phyloP scores from a whole-genome alignment of 2,797 vertebrate species.

The Antrozous pallidus region DNA sequence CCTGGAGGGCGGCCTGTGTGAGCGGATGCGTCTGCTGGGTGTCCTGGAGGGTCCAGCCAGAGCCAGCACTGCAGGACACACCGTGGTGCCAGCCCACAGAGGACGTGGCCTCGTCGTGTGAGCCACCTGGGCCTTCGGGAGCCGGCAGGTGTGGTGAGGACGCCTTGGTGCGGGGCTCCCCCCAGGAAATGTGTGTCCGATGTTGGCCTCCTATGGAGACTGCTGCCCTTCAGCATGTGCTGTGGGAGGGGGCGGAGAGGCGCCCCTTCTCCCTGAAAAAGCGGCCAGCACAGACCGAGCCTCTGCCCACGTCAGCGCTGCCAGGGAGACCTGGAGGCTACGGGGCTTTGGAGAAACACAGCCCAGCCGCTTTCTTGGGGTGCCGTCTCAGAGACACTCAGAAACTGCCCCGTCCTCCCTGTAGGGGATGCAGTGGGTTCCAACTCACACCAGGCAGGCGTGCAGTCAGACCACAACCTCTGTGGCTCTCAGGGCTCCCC shows the following conservation, averaged over 20 bases:
- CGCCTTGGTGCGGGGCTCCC: rapidly evolving
- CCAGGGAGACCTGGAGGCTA: rapidly evolving
- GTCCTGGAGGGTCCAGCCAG: no score
- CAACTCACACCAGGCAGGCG: rapidly evolving
- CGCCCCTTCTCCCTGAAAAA: rapidly evolving
- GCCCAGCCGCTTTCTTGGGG: background rate
- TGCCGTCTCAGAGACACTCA: rapidly evolving
- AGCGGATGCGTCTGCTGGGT: rapidly evolving
- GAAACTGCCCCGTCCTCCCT: background rate
- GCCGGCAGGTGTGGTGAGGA: background rate
- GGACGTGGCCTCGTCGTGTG: rapidly evolving
- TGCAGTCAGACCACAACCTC: background rate
- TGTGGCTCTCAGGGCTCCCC: background rate
- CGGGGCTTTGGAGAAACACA: rapidly evolving
- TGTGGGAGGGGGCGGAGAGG: rapidly evolving
- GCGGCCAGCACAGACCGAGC: rapidly evolving
- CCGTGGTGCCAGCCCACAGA: background rate
- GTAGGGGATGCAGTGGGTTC: rapidly evolving
- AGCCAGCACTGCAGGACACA: background rate
- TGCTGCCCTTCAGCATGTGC: rapidly evolving
- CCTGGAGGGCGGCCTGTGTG: rapidly evolving
- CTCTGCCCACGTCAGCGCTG: rapidly evolving
- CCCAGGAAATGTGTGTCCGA: background rate
- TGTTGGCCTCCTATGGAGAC: background rate
- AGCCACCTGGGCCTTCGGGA: rapidly evolving